Conservation (phyloP, 2,888 invertebrate genomes). For the Syritta pipiens region DNA sequence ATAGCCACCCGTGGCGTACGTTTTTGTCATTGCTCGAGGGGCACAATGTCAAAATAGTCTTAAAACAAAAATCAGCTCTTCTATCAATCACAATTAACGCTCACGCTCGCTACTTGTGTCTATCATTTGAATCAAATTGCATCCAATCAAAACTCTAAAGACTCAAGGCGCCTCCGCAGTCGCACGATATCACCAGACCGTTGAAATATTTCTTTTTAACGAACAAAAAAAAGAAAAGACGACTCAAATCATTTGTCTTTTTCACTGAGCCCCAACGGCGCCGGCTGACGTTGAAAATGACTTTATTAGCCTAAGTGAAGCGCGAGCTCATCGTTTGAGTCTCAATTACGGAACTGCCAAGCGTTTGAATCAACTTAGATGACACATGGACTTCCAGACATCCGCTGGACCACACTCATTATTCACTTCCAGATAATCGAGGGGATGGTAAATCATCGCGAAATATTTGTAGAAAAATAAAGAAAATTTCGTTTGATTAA, state of each 20-base stretch:
- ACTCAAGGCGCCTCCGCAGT: slow-evolving; percentile 34
- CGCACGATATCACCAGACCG: slow-evolving; percentile 14
- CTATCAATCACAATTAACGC: slow-evolving; percentile 45
- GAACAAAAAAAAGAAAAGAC: not conserved
- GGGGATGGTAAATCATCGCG: too few species aligned
- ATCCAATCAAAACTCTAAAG: slow-evolving; percentile 40
- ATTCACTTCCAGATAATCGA: too few species aligned
- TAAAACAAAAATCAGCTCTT: slow-evolving; percentile 12
- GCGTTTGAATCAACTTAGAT: slow-evolving; percentile 17
- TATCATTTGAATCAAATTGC: slow-evolving; percentile 32
- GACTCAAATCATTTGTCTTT: not conserved
- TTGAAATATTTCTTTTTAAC: not conserved
- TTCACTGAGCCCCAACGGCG: not conserved
- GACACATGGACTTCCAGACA: not conserved
- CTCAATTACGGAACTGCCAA: slow-evolving; percentile 22
- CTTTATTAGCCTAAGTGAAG: not conserved
- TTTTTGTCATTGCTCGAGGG: too few species aligned
- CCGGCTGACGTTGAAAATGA: too few species aligned
- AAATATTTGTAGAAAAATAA: too few species aligned
- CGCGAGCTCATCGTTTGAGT: not conserved
- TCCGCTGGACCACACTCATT: too few species aligned
- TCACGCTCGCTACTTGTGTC: slow-evolving; percentile 3
- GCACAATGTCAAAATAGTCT: slow-evolving; percentile 6
- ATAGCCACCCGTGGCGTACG: too few species aligned
- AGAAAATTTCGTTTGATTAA: too few species aligned